phyloP scores from a whole-genome alignment of 1,140 invertebrate species.

The Cecropterus lyciades region DNA sequence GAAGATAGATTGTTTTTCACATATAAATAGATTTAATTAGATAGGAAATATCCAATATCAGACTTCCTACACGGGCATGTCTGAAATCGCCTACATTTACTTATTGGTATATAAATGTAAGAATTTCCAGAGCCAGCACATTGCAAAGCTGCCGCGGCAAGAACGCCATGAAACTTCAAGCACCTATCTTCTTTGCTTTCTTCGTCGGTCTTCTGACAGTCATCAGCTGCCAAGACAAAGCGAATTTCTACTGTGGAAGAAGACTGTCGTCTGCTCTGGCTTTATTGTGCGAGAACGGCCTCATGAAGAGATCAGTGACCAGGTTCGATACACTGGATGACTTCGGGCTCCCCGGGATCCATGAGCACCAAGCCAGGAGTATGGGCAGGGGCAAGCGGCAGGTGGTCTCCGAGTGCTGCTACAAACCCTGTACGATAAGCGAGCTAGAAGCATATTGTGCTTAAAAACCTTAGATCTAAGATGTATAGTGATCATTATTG shows the following conservation, averaged over 20 bases:
- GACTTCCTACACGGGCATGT: too few species aligned
- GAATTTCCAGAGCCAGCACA: not conserved
- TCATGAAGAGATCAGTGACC: constrained; percentile 17
- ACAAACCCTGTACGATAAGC: constrained; percentile 35
- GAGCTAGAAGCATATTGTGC: constrained; percentile 36
- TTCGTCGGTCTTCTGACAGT: constrained; percentile 18
- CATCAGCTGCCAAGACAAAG: constrained; percentile 28
- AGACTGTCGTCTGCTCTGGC: constrained; percentile 38
- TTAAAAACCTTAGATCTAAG: not conserved
- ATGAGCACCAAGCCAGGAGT: constrained; percentile 22
- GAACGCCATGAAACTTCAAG: constrained; percentile 31
- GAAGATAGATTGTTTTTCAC: too few species aligned
- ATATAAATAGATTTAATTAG: too few species aligned
- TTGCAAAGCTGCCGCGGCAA: constrained; percentile 5
- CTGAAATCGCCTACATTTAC: too few species aligned
- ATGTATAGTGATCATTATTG: too few species aligned
- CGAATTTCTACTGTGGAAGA: constrained; percentile 42
- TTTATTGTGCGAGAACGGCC: constrained; percentile 34
- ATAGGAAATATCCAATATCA: too few species aligned
- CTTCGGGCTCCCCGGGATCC: constrained; percentile 35
- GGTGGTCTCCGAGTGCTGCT: constrained; percentile 44
- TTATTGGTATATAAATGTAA: constrained; percentile 20
- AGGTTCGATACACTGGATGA: not conserved
- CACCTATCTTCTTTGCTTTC: constrained; percentile 17
- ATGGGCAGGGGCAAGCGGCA: constrained; percentile 41